Percentiles rank a stretch among this genome's conserved stretches.
Evolutionary conservation across 2,113 vertebrate species (phyloP).

Genomic region (Buteo buteo): DNA sequence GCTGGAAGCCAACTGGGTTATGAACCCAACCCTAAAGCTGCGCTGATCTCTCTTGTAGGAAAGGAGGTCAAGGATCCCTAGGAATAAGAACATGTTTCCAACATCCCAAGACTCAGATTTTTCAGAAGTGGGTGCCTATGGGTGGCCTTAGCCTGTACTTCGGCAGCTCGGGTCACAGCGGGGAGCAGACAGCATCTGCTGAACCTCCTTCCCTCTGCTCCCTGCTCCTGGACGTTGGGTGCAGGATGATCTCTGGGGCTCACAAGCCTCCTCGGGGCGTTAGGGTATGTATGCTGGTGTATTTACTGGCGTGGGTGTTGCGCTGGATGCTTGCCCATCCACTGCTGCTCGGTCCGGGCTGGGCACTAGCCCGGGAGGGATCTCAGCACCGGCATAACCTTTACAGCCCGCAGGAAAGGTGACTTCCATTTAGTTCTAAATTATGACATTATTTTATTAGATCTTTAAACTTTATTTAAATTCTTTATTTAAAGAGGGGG

Average conservation of each 20-base stretch:
- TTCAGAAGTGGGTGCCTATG: background rate
- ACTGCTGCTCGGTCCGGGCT: background rate
- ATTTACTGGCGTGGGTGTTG: background rate
- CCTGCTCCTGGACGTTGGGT: accelerated
- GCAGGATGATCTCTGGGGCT: background rate
- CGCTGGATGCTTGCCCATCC: background rate
- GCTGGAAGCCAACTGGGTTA: background rate
- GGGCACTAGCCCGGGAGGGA: background rate
- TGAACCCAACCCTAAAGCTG: background rate
- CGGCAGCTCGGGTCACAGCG: accelerated
- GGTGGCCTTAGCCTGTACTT: background rate
- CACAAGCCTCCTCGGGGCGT: accelerated
- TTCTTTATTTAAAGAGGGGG: slow-evolving; percentile 69
- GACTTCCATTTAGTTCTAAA: slow-evolving; percentile 65
- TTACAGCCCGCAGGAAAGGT: slow-evolving; percentile 24
- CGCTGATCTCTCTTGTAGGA: background rate
- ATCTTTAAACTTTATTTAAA: slow-evolving; percentile 80
- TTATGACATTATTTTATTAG: slow-evolving; percentile 75
- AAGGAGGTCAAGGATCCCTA: background rate
- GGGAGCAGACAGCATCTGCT: background rate
- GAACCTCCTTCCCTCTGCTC: background rate
- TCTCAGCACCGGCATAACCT: accelerated
- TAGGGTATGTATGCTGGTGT: background rate
- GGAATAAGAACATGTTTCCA: background rate
- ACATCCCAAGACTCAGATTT: background rate